Evolutionary conservation across 1,140 invertebrate species (phyloP).

Genomic region (Zaprionus vittiger): DNA sequence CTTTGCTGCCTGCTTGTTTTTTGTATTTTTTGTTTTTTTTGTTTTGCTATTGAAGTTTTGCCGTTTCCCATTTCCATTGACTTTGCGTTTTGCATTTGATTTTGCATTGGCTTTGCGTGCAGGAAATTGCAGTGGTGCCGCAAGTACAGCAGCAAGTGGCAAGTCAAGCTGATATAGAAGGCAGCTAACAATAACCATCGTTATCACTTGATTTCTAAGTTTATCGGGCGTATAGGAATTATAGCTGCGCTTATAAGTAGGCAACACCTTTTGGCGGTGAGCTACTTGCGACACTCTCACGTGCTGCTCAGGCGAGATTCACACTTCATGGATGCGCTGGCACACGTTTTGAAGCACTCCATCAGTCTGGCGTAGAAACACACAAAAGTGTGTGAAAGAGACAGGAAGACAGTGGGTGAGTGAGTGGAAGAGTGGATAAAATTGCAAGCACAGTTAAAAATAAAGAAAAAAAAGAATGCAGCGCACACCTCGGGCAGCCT

Average conservation of each 20-base stretch:
- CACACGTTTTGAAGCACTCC: slow-evolving; percentile 28
- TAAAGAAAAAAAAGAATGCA: background rate
- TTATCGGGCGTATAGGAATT: background rate
- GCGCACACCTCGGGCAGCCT: slow-evolving; percentile 66
- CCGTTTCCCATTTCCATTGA: slow-evolving; percentile 46
- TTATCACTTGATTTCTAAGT: background rate
- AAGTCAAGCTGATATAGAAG: slow-evolving; percentile 8
- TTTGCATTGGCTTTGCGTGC: slow-evolving; percentile 24
- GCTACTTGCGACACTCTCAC: background rate
- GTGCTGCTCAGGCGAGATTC: slow-evolving; percentile 7
- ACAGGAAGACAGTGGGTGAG: slow-evolving; percentile 1
- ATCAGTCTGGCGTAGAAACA: slow-evolving; percentile 43
- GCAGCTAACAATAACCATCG: background rate
- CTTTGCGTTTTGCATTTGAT: slow-evolving; percentile 57
- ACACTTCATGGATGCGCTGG: background rate
- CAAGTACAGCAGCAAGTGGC: background rate
- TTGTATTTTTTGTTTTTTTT: slow-evolving; percentile 32
- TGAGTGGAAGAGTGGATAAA: slow-evolving; percentile 17
- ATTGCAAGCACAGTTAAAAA: slow-evolving; percentile 25
- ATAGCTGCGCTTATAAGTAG: slow-evolving; percentile 30
- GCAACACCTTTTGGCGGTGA: slow-evolving; percentile 18
- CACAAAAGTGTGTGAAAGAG: slow-evolving; percentile 6
- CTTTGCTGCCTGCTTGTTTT: slow-evolving; percentile 61
- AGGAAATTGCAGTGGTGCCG: background rate
- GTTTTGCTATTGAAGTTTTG: slow-evolving; percentile 38